phyloP scores from a whole-genome alignment of 2,888 invertebrate species.

The Smittia aterrima region DNA sequence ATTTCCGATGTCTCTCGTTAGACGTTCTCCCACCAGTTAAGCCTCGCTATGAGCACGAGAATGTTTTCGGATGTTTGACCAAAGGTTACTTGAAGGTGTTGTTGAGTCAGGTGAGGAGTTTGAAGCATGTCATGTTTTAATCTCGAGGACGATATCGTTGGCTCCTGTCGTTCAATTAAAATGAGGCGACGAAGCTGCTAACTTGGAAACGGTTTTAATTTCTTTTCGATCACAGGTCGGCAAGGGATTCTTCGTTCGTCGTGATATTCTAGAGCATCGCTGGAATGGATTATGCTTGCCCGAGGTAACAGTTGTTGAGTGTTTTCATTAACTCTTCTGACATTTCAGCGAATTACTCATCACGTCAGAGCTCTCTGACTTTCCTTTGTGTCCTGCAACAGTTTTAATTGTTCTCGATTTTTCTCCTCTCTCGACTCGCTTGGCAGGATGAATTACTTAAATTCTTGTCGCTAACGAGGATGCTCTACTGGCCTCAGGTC shows the following conservation, averaged over 20 bases:
- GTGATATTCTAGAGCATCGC: conserved; percentile 51
- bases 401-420: conserved; percentile 23
- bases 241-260: conserved; percentile 47
- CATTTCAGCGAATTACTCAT: not conserved
- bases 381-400: not conserved
- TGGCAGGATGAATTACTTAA: conserved; percentile 53
- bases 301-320: conserved; percentile 44
- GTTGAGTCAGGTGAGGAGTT: conserved; percentile 65
- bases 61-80: conserved; percentile 73
- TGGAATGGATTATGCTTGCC: conserved; percentile 49
- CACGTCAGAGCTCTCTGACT: conserved; percentile 16
- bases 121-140: not conserved
- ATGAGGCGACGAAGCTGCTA: not conserved
- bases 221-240: conserved; percentile 45
- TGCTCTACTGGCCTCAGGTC: conserved; percentile 54
- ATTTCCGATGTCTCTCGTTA: conserved; percentile 75
- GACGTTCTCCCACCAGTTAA: conserved; percentile 80
- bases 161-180: not conserved
- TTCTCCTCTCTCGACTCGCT: not conserved
- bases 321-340: not conserved
- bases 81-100: conserved; percentile 76
- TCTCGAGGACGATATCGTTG: no score
- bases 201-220: not conserved
- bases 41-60: conserved; percentile 70
- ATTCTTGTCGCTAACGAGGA: conserved; percentile 67